These are phyloP conservation scores for Drosophila parabipectinata DNA, from an alignment of 1,140 invertebrate species.

Conservation along the genomic window DNA sequence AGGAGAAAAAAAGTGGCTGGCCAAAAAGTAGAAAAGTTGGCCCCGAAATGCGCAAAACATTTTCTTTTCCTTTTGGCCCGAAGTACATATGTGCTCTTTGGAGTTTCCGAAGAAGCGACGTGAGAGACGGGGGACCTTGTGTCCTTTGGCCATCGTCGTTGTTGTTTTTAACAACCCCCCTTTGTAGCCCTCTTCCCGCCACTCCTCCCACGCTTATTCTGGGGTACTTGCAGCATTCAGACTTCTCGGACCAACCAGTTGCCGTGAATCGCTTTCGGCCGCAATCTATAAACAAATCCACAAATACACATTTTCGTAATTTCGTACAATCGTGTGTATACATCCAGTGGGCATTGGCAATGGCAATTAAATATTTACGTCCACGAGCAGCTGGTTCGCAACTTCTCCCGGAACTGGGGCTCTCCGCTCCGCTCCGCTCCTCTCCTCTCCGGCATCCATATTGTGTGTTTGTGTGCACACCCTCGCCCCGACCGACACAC, in stretches of 20 bases:
- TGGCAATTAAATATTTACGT: conserved; percentile 43
- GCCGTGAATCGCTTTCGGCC: background rate
- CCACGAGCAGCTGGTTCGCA: conserved; percentile 46
- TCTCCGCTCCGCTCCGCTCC: conserved; percentile 8
- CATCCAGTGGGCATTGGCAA: conserved; percentile 12
- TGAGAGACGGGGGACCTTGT: background rate
- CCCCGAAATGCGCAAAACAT: conserved; percentile 29
- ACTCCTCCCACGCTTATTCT: background rate
- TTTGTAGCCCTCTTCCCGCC: background rate
- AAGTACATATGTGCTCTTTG: background rate
- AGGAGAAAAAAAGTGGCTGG: conserved; percentile 23
- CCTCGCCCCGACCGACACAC: background rate
- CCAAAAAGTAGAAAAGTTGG: conserved; percentile 15
- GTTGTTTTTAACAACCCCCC: background rate
- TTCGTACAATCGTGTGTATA: conserved; percentile 25
- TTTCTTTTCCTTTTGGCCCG: background rate
- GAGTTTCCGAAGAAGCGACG: no score
- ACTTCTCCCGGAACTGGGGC: conserved; percentile 42
- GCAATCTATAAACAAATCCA: conserved; percentile 1
- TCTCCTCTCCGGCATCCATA: conserved; percentile 24
- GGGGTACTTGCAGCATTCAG: conserved; percentile 5
- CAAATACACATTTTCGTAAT: conserved; percentile 2
- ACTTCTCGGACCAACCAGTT: conserved; percentile 3
- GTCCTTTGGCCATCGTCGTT: background rate
- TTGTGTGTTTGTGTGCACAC: conserved; percentile 22